phyloP scores from a whole-genome alignment of 2,797 vertebrate species.

The Monodelphis domestica region DNA sequence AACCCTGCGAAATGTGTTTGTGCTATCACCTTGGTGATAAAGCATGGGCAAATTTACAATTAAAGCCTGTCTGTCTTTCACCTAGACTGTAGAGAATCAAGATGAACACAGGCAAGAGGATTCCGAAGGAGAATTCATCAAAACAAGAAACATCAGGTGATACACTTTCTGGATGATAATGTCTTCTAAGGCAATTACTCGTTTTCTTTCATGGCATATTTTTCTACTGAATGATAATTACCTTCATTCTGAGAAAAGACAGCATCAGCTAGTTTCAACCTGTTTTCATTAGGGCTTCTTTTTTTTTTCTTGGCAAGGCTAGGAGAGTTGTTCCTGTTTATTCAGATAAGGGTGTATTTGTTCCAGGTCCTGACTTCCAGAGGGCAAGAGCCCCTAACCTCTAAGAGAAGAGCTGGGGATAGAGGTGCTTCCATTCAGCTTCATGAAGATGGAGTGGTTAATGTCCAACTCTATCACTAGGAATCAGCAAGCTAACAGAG shows the following conservation, averaged over 20 bases:
- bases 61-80: conserved; percentile 81
- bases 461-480: conserved; percentile 77
- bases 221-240: conserved; percentile 79
- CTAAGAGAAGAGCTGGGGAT: conserved; percentile 57
- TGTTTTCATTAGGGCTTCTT: conserved; percentile 61
- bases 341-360: conserved; percentile 69
- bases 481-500: conserved; percentile 83
- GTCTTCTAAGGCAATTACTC: conserved; percentile 76
- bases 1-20: conserved; percentile 80
- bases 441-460: conserved; percentile 64
- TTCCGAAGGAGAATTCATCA: conserved; percentile 78
- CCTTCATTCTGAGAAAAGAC: conserved; percentile 74
- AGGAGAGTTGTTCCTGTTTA: conserved; percentile 67
- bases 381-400: conserved; percentile 64
- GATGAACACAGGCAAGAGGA: conserved; percentile 75
- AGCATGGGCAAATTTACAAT: conserved; percentile 83
- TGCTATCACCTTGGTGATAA: conserved; percentile 81
- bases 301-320: conserved; percentile 73
- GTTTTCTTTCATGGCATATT: conserved; percentile 70
- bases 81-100: conserved; percentile 76
- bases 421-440: conserved; percentile 61
- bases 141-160: conserved; percentile 82
- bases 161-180: conserved; percentile 75
- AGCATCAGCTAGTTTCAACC: conserved; percentile 73
- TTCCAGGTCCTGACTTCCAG: conserved; percentile 76